Evolutionary conservation across 2,888 invertebrate genomes (phyloP).

Genomic region (Rhagium mordax): DNA sequence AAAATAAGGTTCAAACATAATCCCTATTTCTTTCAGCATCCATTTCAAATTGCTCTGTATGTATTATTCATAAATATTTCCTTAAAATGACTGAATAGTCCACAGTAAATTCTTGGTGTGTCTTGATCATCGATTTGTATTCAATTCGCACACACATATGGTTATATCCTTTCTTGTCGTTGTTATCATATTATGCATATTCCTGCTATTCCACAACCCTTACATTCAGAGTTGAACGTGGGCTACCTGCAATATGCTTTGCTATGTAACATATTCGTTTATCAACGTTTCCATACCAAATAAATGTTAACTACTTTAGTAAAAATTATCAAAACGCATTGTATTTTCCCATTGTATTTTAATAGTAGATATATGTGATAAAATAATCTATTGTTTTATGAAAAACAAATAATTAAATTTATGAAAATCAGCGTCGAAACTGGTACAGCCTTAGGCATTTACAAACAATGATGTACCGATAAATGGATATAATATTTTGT

Average conservation of each 20-base stretch:
- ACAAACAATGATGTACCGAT: too few relatives aligned
- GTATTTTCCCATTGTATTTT: too few relatives aligned
- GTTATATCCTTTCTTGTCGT: slow-evolving; percentile 4
- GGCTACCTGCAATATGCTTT: slow-evolving; percentile 9
- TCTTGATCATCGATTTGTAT: not conserved
- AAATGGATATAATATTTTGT: too few relatives aligned
- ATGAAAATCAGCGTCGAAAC: too few relatives aligned
- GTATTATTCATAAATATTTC: not conserved
- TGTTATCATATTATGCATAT: slow-evolving; percentile 5
- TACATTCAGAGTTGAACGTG: slow-evolving; percentile 11
- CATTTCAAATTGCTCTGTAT: too few relatives aligned
- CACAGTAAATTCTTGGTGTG: not conserved
- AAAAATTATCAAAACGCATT: not conserved
- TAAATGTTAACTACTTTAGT: too few relatives aligned
- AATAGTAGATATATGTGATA: too few relatives aligned
- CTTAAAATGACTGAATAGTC: not conserved
- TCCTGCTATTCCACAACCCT: not conserved
- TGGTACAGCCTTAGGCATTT: too few relatives aligned
- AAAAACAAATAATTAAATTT: too few relatives aligned
- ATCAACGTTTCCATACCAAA: not conserved
- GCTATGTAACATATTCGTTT: slow-evolving; percentile 7
- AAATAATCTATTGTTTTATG: too few relatives aligned
- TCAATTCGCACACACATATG: not conserved
- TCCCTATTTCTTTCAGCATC: too few relatives aligned
- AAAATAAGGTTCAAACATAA: too few relatives aligned